These are phyloP conservation scores for Leptinotarsa peninsularis DNA, from an alignment of 2,888 invertebrate species.

Conservation along the genomic window DNA sequence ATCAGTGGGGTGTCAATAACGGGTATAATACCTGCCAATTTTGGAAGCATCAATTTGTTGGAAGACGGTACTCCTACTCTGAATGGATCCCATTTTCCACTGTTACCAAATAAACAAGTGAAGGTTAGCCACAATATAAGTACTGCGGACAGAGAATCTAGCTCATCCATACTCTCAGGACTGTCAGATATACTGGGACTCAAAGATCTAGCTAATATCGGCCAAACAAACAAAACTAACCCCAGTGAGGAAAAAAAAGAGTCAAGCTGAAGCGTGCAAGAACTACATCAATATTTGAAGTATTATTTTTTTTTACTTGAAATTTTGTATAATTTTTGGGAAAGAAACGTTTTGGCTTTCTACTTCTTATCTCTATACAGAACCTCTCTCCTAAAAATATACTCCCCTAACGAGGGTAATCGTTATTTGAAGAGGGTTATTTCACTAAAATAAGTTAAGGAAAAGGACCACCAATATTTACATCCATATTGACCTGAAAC, in stretches of 20 bases:
- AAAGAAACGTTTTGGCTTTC: too few relatives aligned
- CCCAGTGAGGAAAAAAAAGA: not conserved
- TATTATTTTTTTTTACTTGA: not conserved
- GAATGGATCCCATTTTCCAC: conserved; percentile 43
- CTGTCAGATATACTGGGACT: conserved; percentile 53
- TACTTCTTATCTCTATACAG: too few relatives aligned
- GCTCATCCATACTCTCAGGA: conserved; percentile 53
- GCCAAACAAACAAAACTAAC: not conserved
- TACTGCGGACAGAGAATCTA: conserved; percentile 54
- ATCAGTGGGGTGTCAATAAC: conserved; percentile 69
- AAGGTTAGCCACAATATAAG: conserved; percentile 60
- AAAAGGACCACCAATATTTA: too few relatives aligned
- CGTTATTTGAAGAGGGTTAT: too few relatives aligned
- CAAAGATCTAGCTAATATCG: conserved; percentile 21
- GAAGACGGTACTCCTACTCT: conserved; percentile 39
- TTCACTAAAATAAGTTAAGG: too few relatives aligned
- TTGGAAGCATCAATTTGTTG: conserved; percentile 42
- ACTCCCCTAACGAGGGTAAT: not conserved
- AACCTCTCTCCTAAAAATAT: too few relatives aligned
- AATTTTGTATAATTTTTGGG: too few relatives aligned
- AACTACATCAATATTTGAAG: not conserved
- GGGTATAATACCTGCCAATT: conserved; percentile 57
- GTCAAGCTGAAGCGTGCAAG: not conserved
- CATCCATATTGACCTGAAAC: too few relatives aligned
- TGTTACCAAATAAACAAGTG: conserved; percentile 59